phyloP scores from a whole-genome alignment of 2,888 invertebrate species.

The Ptychoptera albimana region DNA sequence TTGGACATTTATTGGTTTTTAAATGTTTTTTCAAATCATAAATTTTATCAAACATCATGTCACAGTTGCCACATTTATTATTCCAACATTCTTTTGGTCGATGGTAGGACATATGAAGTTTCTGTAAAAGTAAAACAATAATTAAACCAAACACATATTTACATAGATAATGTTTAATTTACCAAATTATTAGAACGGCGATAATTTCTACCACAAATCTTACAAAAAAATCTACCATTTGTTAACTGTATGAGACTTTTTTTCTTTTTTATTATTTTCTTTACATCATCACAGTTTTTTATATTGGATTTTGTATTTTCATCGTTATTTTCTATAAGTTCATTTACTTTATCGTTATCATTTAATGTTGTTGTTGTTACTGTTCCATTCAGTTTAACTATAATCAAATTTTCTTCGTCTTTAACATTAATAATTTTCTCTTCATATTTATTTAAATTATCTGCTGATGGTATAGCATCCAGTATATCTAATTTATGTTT shows the following conservation, averaged over 20 bases:
- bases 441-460: too few species aligned
- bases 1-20: constrained; percentile 7
- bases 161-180: neutral
- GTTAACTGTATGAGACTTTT: neutral
- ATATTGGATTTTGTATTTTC: too few species aligned
- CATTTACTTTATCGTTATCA: too few species aligned
- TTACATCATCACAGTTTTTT: too few species aligned
- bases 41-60: constrained; percentile 10
- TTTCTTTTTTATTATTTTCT: neutral
- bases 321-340: too few species aligned
- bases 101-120: constrained; percentile 7
- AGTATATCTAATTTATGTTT: too few species aligned
- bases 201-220: constrained; percentile 9
- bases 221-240: constrained; percentile 7
- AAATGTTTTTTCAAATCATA: constrained; percentile 11
- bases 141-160: too few species aligned
- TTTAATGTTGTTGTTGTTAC: too few species aligned
- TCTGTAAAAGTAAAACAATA: too few species aligned
- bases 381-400: neutral
- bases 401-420: too few species aligned
- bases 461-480: too few species aligned
- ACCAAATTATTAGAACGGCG: constrained; percentile 6
- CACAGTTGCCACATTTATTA: constrained; percentile 14
- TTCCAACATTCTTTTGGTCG: constrained; percentile 10
- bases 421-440: neutral